These are phyloP conservation scores for Andrena fulva DNA, from an alignment of 2,888 invertebrate genomes.

Conservation along the genomic window DNA sequence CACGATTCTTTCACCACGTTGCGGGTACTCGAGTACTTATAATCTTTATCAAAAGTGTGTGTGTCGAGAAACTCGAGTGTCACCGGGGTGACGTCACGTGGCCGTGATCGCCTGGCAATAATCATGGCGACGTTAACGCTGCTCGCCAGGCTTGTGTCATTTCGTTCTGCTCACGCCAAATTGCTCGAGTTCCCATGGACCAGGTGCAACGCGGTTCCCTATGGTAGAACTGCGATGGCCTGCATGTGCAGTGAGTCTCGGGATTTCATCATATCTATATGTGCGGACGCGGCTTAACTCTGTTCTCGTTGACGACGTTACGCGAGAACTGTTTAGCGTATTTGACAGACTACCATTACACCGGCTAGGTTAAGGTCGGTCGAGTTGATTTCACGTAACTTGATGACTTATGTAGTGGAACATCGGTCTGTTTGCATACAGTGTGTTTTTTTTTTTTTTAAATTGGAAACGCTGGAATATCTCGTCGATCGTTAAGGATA, in stretches of 20 bases:
- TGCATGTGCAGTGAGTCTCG: constrained; percentile 80
- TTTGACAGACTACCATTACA: constrained; percentile 6
- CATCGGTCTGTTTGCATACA: too few relatives aligned
- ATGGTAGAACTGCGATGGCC: constrained; percentile 72
- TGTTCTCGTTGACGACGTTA: neutral
- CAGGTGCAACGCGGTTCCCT: constrained; percentile 60
- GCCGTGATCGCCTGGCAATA: constrained; percentile 61
- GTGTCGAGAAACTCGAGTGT: constrained; percentile 46
- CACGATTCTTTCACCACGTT: neutral
- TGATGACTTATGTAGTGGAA: neutral
- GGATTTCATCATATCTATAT: neutral
- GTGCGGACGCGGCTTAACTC: constrained; percentile 11
- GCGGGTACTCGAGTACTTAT: neutral
- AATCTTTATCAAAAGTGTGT: constrained; percentile 8
- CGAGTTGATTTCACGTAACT: neutral
- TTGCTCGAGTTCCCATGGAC: constrained; percentile 70
- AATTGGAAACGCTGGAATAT: neutral
- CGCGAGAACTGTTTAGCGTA: neutral
- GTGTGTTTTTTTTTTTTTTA: neutral
- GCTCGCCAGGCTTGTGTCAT: constrained; percentile 76
- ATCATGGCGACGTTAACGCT: constrained; percentile 81
- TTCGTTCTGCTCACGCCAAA: constrained; percentile 72
- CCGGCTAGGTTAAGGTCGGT: constrained; percentile 26
- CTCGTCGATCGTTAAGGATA: too few relatives aligned
- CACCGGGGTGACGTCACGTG: constrained; percentile 72